phyloP scores from a whole-genome alignment of 2,797 vertebrate species.

The Argya squamiceps region DNA sequence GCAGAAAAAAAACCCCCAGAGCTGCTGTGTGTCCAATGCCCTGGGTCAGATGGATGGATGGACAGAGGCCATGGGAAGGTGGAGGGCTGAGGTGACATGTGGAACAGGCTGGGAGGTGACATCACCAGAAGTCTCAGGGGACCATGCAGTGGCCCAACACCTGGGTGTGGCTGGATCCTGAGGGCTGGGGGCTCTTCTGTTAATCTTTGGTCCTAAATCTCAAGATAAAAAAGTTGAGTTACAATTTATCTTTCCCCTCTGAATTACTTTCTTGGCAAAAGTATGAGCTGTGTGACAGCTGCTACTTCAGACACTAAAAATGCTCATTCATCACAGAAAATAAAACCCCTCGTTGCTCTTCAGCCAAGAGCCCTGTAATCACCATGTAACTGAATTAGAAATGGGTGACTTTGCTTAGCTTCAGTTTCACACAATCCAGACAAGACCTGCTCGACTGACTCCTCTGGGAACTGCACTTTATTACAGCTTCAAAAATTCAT shows the following conservation, averaged over 20 bases:
- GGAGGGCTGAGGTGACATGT: accelerated
- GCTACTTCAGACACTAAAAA: slow-evolving; percentile 33
- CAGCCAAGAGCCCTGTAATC: slow-evolving; percentile 54
- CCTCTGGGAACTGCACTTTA: neutral
- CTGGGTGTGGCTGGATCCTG: neutral
- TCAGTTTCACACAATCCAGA: slow-evolving; percentile 61
- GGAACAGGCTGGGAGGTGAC: neutral
- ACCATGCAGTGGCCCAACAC: neutral
- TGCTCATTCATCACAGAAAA: slow-evolving; percentile 34
- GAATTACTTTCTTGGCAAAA: slow-evolving; percentile 18
- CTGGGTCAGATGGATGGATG: accelerated
- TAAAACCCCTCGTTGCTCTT: neutral
- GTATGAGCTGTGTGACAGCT: slow-evolving; percentile 29
- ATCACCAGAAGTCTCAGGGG: too few species aligned
- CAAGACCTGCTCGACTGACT: slow-evolving; percentile 46
- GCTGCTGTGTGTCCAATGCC: accelerated
- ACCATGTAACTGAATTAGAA: slow-evolving; percentile 72
- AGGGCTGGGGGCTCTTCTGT: accelerated
- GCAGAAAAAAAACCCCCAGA: neutral
- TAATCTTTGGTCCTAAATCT: neutral
- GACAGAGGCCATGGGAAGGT: neutral
- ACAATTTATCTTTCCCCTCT: neutral
- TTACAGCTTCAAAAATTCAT: slow-evolving; percentile 20
- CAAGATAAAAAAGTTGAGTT: neutral
- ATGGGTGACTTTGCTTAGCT: slow-evolving; percentile 61